These are phyloP conservation scores for Chlorops oryzae DNA, from an alignment of 1,140 invertebrate genomes.

Conservation along the genomic window DNA sequence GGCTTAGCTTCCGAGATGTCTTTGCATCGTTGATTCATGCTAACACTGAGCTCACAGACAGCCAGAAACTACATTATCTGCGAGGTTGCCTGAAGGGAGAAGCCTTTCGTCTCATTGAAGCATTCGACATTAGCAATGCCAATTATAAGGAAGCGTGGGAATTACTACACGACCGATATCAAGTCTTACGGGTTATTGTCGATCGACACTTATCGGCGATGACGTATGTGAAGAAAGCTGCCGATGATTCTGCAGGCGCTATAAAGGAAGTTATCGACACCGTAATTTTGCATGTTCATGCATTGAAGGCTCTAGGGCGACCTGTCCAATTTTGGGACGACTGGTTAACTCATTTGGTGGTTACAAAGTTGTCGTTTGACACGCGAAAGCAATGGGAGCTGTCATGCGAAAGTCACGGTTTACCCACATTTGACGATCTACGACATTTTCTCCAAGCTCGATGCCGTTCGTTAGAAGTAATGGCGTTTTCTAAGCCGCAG, in stretches of 20 bases:
- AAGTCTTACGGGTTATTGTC: constrained; percentile 2
- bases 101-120: background rate
- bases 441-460: background rate
- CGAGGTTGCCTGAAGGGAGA: constrained; percentile 4
- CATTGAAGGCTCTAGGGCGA: background rate
- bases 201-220: background rate
- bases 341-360: too few relatives aligned
- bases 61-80: constrained; percentile 2
- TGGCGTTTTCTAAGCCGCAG: too few relatives aligned
- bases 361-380: background rate
- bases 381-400: constrained; percentile 6
- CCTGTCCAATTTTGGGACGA: constrained; percentile 6
- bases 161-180: background rate
- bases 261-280: constrained; percentile 4
- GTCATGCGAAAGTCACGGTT: background rate
- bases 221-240: background rate
- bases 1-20: background rate
- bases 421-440: background rate
- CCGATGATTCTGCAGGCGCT: background rate
- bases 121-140: background rate
- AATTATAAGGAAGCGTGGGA: constrained; percentile 1
- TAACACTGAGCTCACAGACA: background rate
- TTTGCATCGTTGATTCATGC: constrained; percentile 3
- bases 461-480: constrained; percentile 1
- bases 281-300: background rate